phyloP scores from a whole-genome alignment of 2,113 vertebrate genomes.

The Anas platyrhynchos region DNA sequence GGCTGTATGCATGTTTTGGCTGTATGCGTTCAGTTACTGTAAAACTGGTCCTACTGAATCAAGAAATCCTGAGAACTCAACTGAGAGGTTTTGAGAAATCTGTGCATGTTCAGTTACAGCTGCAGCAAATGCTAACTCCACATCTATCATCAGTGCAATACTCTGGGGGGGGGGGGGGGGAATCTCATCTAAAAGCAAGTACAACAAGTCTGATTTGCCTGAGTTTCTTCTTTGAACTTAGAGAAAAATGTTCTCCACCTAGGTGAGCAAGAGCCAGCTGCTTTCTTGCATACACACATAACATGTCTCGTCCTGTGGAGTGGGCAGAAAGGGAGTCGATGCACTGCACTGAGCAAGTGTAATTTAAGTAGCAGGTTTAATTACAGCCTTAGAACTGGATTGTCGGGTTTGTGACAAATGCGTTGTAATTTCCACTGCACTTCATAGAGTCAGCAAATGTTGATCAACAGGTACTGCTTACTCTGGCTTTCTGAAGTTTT shows the following conservation, averaged over 20 bases:
- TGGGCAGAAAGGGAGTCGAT: slow-evolving; percentile 29
- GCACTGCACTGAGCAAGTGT: slow-evolving; percentile 10
- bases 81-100: neutral
- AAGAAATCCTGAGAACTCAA: neutral
- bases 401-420: slow-evolving; percentile 17
- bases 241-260: slow-evolving; percentile 30
- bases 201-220: neutral
- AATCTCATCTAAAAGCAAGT: slow-evolving; percentile 1
- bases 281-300: neutral
- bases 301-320: slow-evolving; percentile 11
- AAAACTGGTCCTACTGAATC: neutral
- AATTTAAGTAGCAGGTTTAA: slow-evolving; percentile 50
- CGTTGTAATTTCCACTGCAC: neutral
- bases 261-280: neutral
- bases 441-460: slow-evolving; percentile 35
- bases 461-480: slow-evolving; percentile 48
- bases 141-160: neutral
- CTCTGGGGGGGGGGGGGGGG: neutral
- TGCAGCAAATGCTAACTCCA: neutral
- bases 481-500: slow-evolving; percentile 1
- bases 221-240: slow-evolving; percentile 31
- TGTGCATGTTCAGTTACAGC: neutral
- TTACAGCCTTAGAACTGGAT: slow-evolving; percentile 30
- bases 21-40: neutral
- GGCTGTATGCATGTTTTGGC: neutral